Evolutionary conservation across 1,140 invertebrate genomes (phyloP), one percentile per base, ranked within the genome.

Genomic region (Bursaphelenchus mucronatus): DNA sequence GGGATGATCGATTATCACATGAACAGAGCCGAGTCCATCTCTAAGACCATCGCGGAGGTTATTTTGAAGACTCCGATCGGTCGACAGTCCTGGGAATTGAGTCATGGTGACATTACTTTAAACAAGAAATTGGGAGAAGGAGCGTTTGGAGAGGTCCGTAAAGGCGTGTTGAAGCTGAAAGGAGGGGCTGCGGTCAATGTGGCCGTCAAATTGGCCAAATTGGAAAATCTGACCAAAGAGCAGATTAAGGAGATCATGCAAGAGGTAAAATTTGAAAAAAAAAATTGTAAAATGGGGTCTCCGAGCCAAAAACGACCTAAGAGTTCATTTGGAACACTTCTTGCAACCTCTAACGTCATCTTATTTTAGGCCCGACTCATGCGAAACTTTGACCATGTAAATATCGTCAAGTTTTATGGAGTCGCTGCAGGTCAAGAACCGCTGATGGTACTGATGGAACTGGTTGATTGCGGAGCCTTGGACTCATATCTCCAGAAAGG

Each of bases 401-500:
- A 76, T 52, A 67, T 71, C 46, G 55, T 71, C 46, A 74, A 75
- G 21, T 44, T 75, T 13, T 79, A 81, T 55, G 75, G 75, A 55
- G 73, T 76, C 11, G 67, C 76, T 11, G 66, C 63, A 19, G 47
- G 59, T 2, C 52, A 61, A 15, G 75, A 76, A 57, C 75, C 75
- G 8, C 40, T 76, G 5, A 56, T 75, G 45, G 63, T 76, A n/a
- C 52, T 76, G 13, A 76, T 76, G 76, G 75, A 76, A 46, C 55
- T 76, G 39, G 67, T 54, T 40, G 61, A 54, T 15, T 45, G 61
- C 46, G 73, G 71, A 15, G 71, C 72, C 0, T 52, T 76, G 4
- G 74, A 74, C 54, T 70, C 64, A 8, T 77, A 69, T 43, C 57
- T 75, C 11, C 63, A 67, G 45, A 78, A 75, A 55, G 69, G 57